A percentile compares a stretch with the other conserved stretches of the same genome.
phyloP scores from a whole-genome alignment of 2,797 vertebrate species.

The Myripristis murdjan region DNA sequence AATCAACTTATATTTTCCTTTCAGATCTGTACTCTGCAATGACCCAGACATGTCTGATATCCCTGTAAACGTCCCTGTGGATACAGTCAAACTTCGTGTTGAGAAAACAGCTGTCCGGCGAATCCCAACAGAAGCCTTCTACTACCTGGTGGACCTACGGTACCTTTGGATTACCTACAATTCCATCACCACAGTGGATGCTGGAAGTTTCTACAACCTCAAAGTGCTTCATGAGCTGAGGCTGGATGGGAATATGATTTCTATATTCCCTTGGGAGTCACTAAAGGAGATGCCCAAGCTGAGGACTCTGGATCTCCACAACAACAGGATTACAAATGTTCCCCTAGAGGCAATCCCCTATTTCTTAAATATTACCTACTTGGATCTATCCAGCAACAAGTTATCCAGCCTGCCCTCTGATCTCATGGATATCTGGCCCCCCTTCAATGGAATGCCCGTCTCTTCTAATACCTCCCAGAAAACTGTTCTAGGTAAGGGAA shows the following conservation, averaged over 20 bases:
- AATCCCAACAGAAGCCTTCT: slow-evolving; percentile 94
- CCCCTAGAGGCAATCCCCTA: slow-evolving; percentile 86
- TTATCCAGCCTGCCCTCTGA: slow-evolving; percentile 92
- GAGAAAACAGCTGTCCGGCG: slow-evolving; percentile 92
- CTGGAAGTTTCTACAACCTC: slow-evolving; percentile 95
- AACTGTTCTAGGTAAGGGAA: slow-evolving; percentile 90
- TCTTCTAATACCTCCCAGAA: slow-evolving; percentile 83
- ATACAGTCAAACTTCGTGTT: slow-evolving; percentile 93
- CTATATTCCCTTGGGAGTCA: slow-evolving; percentile 93
- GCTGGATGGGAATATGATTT: slow-evolving; percentile 94
- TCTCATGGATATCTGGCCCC: slow-evolving; percentile 95
- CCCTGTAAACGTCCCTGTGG: slow-evolving; percentile 92
- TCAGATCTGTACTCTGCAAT: slow-evolving; percentile 94
- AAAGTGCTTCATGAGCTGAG: slow-evolving; percentile 94
- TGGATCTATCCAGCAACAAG: slow-evolving; percentile 97
- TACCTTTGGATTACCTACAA: slow-evolving; percentile 97
- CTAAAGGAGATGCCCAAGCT: slow-evolving; percentile 92
- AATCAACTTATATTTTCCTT: slow-evolving; percentile 29
- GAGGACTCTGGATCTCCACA: slow-evolving; percentile 93
- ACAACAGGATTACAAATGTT: slow-evolving; percentile 90
- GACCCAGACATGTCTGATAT: slow-evolving; percentile 96
- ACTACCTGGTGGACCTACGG: slow-evolving; percentile 93
- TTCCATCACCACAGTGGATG: slow-evolving; percentile 89
- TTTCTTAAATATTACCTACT: slow-evolving; percentile 91
- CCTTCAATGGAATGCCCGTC: slow-evolving; percentile 81